Percentiles rank a stretch among this genome's conserved stretches.
These are phyloP conservation scores for Cordylochernes scorpioides DNA, from an alignment of 2,888 invertebrate genomes.

Conservation along the genomic window DNA sequence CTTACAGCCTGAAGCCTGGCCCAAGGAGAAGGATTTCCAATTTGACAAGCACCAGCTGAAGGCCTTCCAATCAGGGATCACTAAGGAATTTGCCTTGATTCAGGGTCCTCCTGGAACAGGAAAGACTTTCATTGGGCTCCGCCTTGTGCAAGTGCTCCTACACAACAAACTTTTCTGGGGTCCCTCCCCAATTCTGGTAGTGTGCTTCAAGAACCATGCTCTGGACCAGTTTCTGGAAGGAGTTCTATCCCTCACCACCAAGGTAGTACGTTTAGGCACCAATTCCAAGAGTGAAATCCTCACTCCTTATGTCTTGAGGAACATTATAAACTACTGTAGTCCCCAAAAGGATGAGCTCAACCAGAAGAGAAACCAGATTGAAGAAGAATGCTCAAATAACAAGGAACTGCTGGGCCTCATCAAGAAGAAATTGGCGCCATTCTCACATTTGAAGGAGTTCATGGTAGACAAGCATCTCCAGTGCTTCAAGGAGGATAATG, in stretches of 20 bases:
- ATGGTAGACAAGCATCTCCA: no score
- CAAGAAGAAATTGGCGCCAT: no score
- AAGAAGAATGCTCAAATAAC: no score
- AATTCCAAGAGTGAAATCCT: conserved; percentile 35
- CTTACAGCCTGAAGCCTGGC: conserved; percentile 23
- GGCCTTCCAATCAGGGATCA: conserved; percentile 17
- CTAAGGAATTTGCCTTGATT: conserved; percentile 31
- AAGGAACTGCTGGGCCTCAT: no score
- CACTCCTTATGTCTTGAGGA: conserved; percentile 15
- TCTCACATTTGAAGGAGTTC: no score
- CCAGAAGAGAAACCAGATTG: no score
- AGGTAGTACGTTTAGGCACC: conserved; percentile 39
- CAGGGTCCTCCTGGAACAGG: conserved; percentile 37
- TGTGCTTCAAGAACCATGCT: conserved; percentile 62
- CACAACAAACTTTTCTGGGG: conserved; percentile 30
- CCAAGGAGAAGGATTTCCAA: conserved; percentile 23
- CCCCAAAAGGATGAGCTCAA: no score
- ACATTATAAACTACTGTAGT: background rate
- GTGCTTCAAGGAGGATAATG: no score
- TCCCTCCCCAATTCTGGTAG: conserved; percentile 35
- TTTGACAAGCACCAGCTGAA: conserved; percentile 36
- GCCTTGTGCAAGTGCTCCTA: conserved; percentile 39
- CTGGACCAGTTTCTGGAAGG: conserved; percentile 56
- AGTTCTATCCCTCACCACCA: conserved; percentile 30
- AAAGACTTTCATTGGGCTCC: conserved; percentile 36